Conservation (phyloP, 2,888 invertebrate genomes). For the Metacarcinus magister region DNA sequence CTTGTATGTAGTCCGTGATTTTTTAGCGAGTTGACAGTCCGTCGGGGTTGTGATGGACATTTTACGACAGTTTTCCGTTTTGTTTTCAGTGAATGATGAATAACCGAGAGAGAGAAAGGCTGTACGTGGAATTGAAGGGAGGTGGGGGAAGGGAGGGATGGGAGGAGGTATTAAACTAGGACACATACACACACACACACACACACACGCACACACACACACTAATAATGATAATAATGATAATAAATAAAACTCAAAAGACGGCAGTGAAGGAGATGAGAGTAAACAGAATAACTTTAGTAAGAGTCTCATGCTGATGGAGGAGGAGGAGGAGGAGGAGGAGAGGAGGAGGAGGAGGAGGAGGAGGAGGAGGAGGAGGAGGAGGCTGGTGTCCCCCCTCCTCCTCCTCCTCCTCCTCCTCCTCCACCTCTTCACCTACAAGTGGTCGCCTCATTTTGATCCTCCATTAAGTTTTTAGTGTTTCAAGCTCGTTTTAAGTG, state of each 20-base stretch:
- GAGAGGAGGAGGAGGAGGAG: not conserved
- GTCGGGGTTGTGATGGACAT: not conserved
- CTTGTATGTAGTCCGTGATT: not conserved
- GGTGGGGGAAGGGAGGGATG: not conserved
- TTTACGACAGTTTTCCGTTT: slow-evolving; percentile 44
- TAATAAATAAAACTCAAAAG: not conserved
- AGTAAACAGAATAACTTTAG: not conserved
- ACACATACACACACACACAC: not conserved
- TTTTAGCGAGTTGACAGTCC: not conserved
- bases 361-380: slow-evolving; percentile 11
- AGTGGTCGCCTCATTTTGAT: not conserved
- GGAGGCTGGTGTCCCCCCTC: not conserved
- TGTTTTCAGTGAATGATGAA: slow-evolving; percentile 38
- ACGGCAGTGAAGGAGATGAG: not conserved
- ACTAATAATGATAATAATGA: slow-evolving; percentile 2
- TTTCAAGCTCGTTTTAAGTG: not conserved
- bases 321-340: slow-evolving; percentile 33
- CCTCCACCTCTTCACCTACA: slow-evolving; percentile 17
- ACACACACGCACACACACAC: not conserved
- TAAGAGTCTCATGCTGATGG: not conserved
- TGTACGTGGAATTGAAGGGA: no score
- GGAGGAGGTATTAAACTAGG: not conserved
- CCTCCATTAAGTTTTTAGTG: slow-evolving; percentile 1
- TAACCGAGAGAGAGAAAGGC: slow-evolving; percentile 39
- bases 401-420: not conserved